Base-by-base conservation (phyloP, 2,888 invertebrate species). In the Pristionchus japonicus region DNA sequence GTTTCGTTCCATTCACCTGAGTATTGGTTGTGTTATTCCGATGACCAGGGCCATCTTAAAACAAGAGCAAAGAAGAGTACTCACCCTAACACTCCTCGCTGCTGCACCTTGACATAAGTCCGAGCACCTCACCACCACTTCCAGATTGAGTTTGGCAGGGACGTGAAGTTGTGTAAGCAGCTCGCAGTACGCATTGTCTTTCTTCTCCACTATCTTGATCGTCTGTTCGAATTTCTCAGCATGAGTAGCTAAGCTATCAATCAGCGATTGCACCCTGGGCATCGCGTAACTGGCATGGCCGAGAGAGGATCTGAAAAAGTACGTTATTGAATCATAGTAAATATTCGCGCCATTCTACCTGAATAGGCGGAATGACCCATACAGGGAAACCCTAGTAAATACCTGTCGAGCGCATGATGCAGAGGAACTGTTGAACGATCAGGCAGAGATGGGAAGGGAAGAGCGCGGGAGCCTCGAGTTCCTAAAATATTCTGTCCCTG, bases 401-500 rank as follows among this genome's bases (percentile, higher is more conserved):
- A 86, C 2, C 90, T 87, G 80, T 90, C 89, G 15, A 92, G 40
- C 1, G 20, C 4, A 9, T 91, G 91, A 6, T 90, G 89, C 17
- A 89, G 88, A 17, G 92, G 91, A 1, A 92, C 86, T 34, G 89
- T 90, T 7, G 89, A 86, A 88, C 92, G 93, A 20, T 89, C 83
- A 3, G 92, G 93, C 7, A 92, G 89, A 3, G 89, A 43, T 15
- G 91, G 92, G 83, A 93, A 91, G 31, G 90, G 89, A 43, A 88
- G 88, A 6, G 90, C 91, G 23, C 67, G 43, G 57, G 86, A 67
- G 15, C 52, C 37, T 20, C 31, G 9, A 15, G 31, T 37, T n/a
- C 77, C 77, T 77, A 17, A 6, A 67, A 67, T 0, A 74, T 15
- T 74, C 2, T 20, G n/a, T n/a, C n/a, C n/a, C 23, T 6, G 11